Percentiles rank a stretch among this genome's conserved stretches.
Conservation (phyloP, 1,140 invertebrate species). For the Ceratitis capitata region DNA sequence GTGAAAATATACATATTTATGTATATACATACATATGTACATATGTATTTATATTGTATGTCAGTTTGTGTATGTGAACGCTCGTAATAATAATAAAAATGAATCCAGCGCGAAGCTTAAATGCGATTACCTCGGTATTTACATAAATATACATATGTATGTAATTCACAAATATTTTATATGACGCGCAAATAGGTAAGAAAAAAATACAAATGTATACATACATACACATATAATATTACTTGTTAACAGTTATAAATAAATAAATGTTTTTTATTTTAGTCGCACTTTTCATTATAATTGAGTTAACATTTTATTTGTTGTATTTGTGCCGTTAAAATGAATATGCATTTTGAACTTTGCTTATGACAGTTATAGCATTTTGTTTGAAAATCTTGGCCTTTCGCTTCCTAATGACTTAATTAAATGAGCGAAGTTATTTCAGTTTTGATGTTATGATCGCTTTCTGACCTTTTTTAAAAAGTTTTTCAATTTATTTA, state of each 20-base stretch:
- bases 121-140: too few relatives aligned
- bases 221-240: not conserved
- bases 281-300: not conserved
- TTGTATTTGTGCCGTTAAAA: not conserved
- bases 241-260: not conserved
- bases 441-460: not conserved
- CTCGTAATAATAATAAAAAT: too few relatives aligned
- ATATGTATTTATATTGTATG: not conserved
- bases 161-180: too few relatives aligned
- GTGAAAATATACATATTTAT: not conserved
- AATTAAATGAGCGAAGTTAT: not conserved
- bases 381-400: not conserved
- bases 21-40: not conserved
- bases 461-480: too few relatives aligned
- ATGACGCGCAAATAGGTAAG: constrained; percentile 3
- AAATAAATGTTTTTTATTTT: not conserved
- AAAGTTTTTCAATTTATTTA: too few relatives aligned
- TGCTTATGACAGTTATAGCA: not conserved
- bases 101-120: too few relatives aligned
- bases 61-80: too few relatives aligned
- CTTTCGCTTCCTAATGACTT: not conserved
- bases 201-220: too few relatives aligned
- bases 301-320: not conserved
- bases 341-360: not conserved
- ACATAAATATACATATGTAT: too few relatives aligned